phyloP scores from a whole-genome alignment of 1,140 invertebrate species.

The Zaprionus tsacasi region DNA sequence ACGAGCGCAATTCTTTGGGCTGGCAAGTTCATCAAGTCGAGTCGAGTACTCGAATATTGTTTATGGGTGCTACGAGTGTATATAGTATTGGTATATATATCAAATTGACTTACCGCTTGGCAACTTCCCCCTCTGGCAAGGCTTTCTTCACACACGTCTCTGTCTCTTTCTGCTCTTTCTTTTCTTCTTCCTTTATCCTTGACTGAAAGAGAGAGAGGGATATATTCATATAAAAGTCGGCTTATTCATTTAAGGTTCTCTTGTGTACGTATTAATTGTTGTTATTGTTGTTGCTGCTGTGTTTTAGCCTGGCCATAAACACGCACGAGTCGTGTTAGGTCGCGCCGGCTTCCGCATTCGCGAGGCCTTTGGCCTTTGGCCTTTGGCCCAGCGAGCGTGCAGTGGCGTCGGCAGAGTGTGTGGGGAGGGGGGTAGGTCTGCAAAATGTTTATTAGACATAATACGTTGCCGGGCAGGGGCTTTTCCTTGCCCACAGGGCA shows the following conservation, averaged over 20 bases:
- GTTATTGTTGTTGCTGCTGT: constrained; percentile 50
- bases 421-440: constrained; percentile 14
- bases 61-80: constrained; percentile 17
- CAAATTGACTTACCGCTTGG: constrained; percentile 39
- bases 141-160: constrained; percentile 1
- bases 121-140: constrained; percentile 11
- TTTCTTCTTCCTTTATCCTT: background rate
- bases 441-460: constrained; percentile 81
- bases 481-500: constrained; percentile 34
- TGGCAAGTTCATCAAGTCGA: constrained; percentile 1
- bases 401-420: constrained; percentile 2
- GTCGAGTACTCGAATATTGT: constrained; percentile 22
- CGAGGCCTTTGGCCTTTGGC: constrained; percentile 41
- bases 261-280: constrained; percentile 70
- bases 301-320: constrained; percentile 58
- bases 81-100: constrained; percentile 22
- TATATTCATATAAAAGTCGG: constrained; percentile 41
- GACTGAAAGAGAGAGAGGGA: background rate
- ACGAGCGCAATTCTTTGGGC: background rate
- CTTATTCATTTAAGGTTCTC: constrained; percentile 71
- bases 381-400: background rate
- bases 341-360: constrained; percentile 68
- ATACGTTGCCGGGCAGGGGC: constrained; percentile 33
- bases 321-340: constrained; percentile 76
- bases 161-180: background rate